Base-by-base conservation (phyloP, 2,888 invertebrate species). In the Sisyra terminalis region DNA sequence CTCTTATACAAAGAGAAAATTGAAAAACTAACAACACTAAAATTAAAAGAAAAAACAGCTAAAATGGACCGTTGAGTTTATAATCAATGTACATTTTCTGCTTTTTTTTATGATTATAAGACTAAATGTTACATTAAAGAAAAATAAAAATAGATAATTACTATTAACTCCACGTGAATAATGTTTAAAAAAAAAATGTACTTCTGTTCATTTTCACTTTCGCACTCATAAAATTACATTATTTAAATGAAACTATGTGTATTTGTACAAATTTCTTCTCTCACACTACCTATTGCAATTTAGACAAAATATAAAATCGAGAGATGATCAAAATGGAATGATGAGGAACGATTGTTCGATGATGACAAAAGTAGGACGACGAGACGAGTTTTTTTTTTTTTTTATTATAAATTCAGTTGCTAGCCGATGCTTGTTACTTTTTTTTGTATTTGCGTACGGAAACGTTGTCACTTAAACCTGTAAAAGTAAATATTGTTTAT, bases 1-100 rank as follows among this genome's bases (percentile, higher is more conserved):
- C 7, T 7, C 49, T 52, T 51, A 52, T 52, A 54, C 55, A 55
- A 49, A 49, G 46, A 53, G 53, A 53, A 54, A 50, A 54, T 55
- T 55, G 54, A 55, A 56, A 48, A 50, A 46, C 52, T 54, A 53
- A 46, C 24, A 24, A 24, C 47, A 44, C 47, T 50, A 49, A 52
- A 53, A 50, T 49, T 52, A 53, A 55, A 40, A 40, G 15, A 17
- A 31, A n/a, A n/a, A 24, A 24, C 24, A 7, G 24, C 24, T 24
- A 24, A 24, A 24, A 24, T 24, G 24, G 24, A 24, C 24, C 24
- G 24, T 24, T 24, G 24, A 24, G 24, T 24, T 24, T 24, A 24
- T 24, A 24, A 24, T 24, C 24, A 24, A 24, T 24, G 24, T 24
- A 24, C 24, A 24, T 24, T 24, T 24, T 24, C 30, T 31, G 30